These are phyloP conservation scores for Acrobasis suavella DNA, from an alignment of 2,888 invertebrate species.

Conservation along the genomic window DNA sequence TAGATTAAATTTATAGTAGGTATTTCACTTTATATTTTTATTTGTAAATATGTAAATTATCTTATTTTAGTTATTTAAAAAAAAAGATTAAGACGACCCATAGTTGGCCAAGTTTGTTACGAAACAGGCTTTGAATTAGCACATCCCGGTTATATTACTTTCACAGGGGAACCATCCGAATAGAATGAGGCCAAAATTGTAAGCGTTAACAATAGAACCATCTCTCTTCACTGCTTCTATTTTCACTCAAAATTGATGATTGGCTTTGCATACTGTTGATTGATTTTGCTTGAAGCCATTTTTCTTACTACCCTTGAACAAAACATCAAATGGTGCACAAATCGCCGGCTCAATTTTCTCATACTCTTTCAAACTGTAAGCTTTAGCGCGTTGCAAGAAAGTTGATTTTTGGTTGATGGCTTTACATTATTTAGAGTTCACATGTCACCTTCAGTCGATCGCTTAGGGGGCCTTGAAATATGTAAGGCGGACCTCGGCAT, in stretches of 20 bases:
- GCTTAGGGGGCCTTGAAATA: conserved; percentile 29
- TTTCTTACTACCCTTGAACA: conserved; percentile 14
- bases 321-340: conserved; percentile 7
- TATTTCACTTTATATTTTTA: too few species aligned
- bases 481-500: conserved; percentile 30
- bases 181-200: neutral
- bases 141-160: too few species aligned
- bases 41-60: too few species aligned
- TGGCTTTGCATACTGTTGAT: conserved; percentile 7
- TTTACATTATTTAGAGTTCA: conserved; percentile 17
- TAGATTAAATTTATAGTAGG: too few species aligned
- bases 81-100: too few species aligned
- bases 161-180: too few species aligned
- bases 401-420: neutral
- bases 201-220: neutral
- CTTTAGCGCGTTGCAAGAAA: neutral
- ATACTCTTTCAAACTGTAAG: neutral
- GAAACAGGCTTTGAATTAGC: too few species aligned
- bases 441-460: conserved; percentile 18
- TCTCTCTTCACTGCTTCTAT: too few species aligned
- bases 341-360: neutral
- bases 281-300: conserved; percentile 14
- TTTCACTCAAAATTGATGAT: neutral
- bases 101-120: too few species aligned
- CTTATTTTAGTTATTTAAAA: too few species aligned